A percentile compares a stretch with the other conserved stretches of the same genome.
Conservation (phyloP, 2,888 invertebrate species). For the Xestoiulus laeticollis region DNA sequence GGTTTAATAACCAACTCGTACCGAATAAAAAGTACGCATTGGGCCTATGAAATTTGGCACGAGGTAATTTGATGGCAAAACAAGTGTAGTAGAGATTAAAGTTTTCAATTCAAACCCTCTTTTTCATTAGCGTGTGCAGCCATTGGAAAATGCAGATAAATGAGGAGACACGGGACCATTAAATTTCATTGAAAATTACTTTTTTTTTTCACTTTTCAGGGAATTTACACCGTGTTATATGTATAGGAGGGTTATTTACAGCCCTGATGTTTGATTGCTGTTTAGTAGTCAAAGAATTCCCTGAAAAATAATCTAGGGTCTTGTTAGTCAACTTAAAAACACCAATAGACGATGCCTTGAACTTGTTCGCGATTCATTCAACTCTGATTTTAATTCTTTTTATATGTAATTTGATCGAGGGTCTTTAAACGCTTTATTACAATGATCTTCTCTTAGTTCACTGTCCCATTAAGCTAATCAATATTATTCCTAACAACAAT, state of each 20-base stretch:
- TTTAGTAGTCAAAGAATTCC: background rate
- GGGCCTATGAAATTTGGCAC: background rate
- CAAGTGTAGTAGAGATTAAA: background rate
- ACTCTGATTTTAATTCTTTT: slow-evolving; percentile 27
- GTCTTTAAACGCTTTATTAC: slow-evolving; percentile 23
- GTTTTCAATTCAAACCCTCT: slow-evolving; percentile 10
- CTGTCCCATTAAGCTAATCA: background rate
- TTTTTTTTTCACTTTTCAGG: background rate
- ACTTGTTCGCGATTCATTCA: background rate
- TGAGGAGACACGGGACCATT: background rate
- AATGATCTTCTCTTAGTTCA: background rate
- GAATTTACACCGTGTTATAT: background rate
- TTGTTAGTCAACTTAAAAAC: background rate
- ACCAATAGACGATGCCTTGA: background rate
- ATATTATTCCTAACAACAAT: background rate
- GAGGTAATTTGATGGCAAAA: background rate
- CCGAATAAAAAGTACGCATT: background rate
- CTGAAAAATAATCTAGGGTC: background rate
- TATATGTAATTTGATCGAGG: background rate
- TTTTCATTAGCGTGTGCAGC: background rate
- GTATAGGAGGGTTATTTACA: background rate
- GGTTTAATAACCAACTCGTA: background rate
- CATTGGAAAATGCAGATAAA: background rate
- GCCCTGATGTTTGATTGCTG: background rate
- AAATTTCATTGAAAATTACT: background rate